Evolutionary conservation across 2,888 invertebrate genomes (phyloP).

Genomic region (Cerastis rubricosa): DNA sequence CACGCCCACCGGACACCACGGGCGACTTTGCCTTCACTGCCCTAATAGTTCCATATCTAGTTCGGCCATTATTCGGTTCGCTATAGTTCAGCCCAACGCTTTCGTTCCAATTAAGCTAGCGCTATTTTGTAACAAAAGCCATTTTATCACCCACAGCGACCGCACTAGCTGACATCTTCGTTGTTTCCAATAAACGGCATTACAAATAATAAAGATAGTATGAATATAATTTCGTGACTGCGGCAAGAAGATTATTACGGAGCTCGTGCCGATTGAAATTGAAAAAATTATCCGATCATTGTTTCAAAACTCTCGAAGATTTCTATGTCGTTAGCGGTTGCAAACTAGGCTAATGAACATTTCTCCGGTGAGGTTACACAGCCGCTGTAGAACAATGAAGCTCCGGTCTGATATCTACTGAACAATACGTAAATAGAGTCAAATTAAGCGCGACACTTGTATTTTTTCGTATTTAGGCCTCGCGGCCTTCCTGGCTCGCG

Average conservation of each 20-base stretch:
- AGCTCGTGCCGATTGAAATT: conserved; percentile 81
- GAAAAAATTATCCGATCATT: conserved; percentile 78
- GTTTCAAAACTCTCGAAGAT: conserved; percentile 79
- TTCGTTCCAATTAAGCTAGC: conserved; percentile 68
- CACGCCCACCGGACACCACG: conserved; percentile 79
- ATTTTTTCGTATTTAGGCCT: conserved; percentile 84
- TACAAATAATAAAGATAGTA: conserved; percentile 63
- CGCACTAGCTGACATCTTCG: conserved; percentile 52
- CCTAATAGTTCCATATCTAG: conserved; percentile 73
- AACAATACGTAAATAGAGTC: conserved; percentile 69
- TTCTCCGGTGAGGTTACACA: conserved; percentile 71
- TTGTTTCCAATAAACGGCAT: conserved; percentile 62
- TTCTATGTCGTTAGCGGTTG: conserved; percentile 75
- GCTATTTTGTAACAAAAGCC: conserved; percentile 61
- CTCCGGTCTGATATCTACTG: conserved; percentile 61
- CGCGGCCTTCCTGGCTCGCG: conserved; percentile 87
- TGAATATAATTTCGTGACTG: conserved; percentile 74
- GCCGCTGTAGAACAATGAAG: conserved; percentile 68
- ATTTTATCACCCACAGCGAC: conserved; percentile 60
- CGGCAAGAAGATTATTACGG: conserved; percentile 73
- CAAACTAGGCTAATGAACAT: conserved; percentile 74
- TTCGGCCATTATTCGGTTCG: conserved; percentile 68
- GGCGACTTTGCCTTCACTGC: conserved; percentile 75
- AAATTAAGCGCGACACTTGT: conserved; percentile 77
- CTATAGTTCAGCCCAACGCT: conserved; percentile 69